These are phyloP conservation scores for Whitmania pigra DNA, from an alignment of 1,140 invertebrate species.

Conservation along the genomic window DNA sequence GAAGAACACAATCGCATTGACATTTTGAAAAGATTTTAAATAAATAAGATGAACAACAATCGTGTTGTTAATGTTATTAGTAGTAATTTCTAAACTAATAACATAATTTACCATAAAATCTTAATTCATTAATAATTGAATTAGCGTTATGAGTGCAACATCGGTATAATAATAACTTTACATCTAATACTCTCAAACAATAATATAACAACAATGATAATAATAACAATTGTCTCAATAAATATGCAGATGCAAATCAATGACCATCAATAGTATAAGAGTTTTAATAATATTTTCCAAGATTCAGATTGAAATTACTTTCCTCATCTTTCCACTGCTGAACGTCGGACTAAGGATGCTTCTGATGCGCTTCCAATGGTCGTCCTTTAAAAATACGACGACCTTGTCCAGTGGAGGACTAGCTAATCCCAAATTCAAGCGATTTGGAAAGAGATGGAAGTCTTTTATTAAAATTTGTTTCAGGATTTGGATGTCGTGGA, in stretches of 20 bases:
- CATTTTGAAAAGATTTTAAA: too few species aligned
- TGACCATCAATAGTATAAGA: too few species aligned
- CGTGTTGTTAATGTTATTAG: not conserved
- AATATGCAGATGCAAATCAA: too few species aligned
- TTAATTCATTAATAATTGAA: not conserved
- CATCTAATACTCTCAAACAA: not conserved
- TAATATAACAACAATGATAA: not conserved
- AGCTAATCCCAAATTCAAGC: not conserved
- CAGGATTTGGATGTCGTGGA: slow-evolving; percentile 1
- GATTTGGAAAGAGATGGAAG: slow-evolving; percentile 9
- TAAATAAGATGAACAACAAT: not conserved
- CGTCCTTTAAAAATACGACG: slow-evolving; percentile 25
- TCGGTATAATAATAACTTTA: not conserved
- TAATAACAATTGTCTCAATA: not conserved
- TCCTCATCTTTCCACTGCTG: slow-evolving; percentile 28
- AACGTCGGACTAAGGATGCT: slow-evolving; percentile 30
- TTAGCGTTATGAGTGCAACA: not conserved
- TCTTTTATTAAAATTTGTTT: slow-evolving; percentile 16
- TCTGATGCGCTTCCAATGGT: slow-evolving; percentile 33
- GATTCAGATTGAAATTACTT: slow-evolving; percentile 18
- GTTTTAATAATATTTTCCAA: too few species aligned
- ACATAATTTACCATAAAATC: not conserved
- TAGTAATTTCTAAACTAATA: not conserved
- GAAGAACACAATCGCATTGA: not conserved
- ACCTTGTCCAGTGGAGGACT: slow-evolving; percentile 6